A percentile compares a stretch with the other conserved stretches of the same genome.
phyloP scores from a whole-genome alignment of 2,113 vertebrate species.

The Hippoglossus stenolepis region DNA sequence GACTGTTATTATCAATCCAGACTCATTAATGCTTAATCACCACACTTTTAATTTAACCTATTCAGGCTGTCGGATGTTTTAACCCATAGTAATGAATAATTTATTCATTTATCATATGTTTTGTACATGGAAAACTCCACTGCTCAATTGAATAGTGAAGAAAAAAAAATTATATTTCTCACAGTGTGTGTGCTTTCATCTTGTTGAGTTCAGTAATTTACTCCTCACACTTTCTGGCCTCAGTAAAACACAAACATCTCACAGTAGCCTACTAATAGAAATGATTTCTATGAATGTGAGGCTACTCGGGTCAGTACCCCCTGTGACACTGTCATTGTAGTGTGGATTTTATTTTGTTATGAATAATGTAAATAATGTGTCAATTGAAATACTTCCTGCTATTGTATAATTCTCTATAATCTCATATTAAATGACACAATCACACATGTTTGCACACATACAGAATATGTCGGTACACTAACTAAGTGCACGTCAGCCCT shows the following conservation, averaged over 20 bases:
- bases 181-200: not conserved
- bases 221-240: not conserved
- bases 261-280: not conserved
- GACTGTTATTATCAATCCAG: no score
- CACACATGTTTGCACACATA: not conserved
- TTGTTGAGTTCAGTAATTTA: not conserved
- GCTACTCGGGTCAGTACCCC: not conserved
- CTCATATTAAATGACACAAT: conserved; percentile 9
- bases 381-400: not conserved
- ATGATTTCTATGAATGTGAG: not conserved
- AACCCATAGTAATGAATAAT: no score
- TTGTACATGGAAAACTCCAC: not conserved
- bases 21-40: no score
- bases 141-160: not conserved
- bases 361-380: no score
- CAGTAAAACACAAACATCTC: not conserved
- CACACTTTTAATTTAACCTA: no score
- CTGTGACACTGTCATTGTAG: not conserved
- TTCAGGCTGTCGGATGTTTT: no score
- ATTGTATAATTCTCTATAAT: not conserved
- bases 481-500: not conserved
- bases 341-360: not conserved
- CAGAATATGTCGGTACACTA: not conserved
- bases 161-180: not conserved
- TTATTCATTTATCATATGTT: not conserved